Conservation (phyloP, 2,113 vertebrate genomes). For the Fregetta grallaria region DNA sequence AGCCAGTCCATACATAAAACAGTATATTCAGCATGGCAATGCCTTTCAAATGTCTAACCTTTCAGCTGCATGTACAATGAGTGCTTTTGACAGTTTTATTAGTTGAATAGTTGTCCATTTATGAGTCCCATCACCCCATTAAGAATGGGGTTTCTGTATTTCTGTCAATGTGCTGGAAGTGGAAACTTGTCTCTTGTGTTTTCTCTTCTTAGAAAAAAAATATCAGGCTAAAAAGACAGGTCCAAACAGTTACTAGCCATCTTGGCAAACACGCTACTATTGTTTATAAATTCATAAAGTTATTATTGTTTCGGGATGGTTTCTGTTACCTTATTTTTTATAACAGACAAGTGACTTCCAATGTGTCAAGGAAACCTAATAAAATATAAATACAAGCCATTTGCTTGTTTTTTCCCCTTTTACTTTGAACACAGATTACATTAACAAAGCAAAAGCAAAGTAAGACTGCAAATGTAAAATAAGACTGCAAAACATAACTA, state of each 20-base stretch:
- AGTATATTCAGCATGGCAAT: neutral
- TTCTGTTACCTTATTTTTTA: slow-evolving; percentile 1
- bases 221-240: neutral
- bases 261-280: neutral
- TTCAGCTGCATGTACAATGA: neutral
- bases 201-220: neutral
- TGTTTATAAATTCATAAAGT: neutral
- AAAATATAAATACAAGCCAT: neutral
- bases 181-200: neutral
- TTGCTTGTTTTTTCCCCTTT: neutral
- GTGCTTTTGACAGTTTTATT: neutral
- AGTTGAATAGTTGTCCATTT: neutral
- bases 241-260: neutral
- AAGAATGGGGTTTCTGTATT: neutral
- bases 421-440: neutral
- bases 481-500: neutral
- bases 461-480: neutral
- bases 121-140: neutral
- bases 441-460: neutral
- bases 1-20: neutral
- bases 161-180: neutral
- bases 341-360: slow-evolving; percentile 10
- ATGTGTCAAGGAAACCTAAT: neutral
- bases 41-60: neutral
- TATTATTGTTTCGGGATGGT: neutral